Evolutionary conservation across 2,888 invertebrate genomes (phyloP), one percentile per base, ranked within the genome.

Genomic region (Melanargia galathea): DNA sequence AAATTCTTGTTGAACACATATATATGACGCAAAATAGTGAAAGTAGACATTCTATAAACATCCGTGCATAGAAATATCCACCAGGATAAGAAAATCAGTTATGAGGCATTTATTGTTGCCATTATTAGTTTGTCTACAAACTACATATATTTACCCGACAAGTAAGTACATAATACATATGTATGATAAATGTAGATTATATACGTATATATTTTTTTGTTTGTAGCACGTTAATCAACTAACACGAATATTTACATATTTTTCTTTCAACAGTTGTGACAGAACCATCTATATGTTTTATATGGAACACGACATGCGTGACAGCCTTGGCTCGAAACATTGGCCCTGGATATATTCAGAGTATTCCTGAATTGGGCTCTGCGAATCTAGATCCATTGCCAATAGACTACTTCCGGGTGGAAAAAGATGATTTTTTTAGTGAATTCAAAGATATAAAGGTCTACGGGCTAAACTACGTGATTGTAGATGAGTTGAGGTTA

Each of bases 161-260:
- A 2, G 48, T 48, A 24, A 24, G 48, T 46, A n/a, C n/a, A n/a
- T n/a, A n/a, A n/a, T n/a, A n/a, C n/a, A n/a, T n/a, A 2, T n/a
- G 43, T 3, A 16, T 16, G 10, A 45, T 45, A 7, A 45, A 26
- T 26, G 26, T 26, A 26, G 26, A 26, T 26, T n/a, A n/a, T n/a
- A n/a, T n/a, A n/a, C n/a, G n/a, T n/a, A n/a, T n/a, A n/a, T 16
- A 26, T 18, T 49, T 30, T 26, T 49, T 49, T 49, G 7, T 49
- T 11, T 49, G 48, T 26, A 26, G 26, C 4, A 24, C 48, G 2
- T n/a, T n/a, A n/a, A n/a, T n/a, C n/a, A n/a, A n/a, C n/a, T n/a
- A n/a, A n/a, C n/a, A n/a, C n/a, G n/a, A n/a, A n/a, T n/a, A n/a
- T n/a, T n/a, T n/a, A n/a, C n/a, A n/a, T n/a, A n/a, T n/a, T n/a